A percentile compares a stretch with the other conserved stretches of the same genome.
Evolutionary conservation across 2,797 vertebrate species (phyloP).

Genomic region (Myotis vivesi): DNA sequence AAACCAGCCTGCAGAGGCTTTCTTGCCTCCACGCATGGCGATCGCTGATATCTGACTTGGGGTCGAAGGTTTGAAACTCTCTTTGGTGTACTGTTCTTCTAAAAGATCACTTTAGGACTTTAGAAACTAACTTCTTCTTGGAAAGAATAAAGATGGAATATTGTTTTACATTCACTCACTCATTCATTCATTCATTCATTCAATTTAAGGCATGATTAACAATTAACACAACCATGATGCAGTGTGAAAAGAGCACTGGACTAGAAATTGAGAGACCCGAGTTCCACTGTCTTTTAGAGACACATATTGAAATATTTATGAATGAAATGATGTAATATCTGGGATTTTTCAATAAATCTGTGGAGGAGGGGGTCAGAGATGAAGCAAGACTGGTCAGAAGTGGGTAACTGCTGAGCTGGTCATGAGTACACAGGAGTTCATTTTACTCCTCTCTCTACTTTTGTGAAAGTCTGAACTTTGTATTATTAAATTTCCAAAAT

Average conservation of each 20-base stretch:
- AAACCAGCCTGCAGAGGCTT: not conserved
- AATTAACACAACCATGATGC: not conserved
- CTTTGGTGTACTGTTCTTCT: not conserved
- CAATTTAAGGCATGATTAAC: not conserved
- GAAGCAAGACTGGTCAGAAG: not conserved
- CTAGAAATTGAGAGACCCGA: not conserved
- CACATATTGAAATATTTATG: not conserved
- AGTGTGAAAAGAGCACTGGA: not conserved
- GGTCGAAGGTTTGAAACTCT: not conserved
- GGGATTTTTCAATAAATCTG: not conserved
- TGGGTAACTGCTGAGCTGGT: not conserved
- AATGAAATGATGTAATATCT: not conserved
- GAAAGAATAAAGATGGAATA: not conserved
- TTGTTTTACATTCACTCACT: not conserved
- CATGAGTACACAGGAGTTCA: not conserved
- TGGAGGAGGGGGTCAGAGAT: not conserved
- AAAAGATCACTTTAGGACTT: not conserved
- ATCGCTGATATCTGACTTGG: not conserved
- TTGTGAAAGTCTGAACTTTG: not conserved
- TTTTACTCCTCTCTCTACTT: not conserved
- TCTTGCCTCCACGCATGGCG: not conserved
- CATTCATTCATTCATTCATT: not conserved
- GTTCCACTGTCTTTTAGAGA: not conserved
- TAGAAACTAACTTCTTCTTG: conserved; percentile 4
- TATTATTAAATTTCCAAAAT: not conserved